Conservation (phyloP, 1,140 invertebrate genomes). For the Gryon sp. region DNA sequence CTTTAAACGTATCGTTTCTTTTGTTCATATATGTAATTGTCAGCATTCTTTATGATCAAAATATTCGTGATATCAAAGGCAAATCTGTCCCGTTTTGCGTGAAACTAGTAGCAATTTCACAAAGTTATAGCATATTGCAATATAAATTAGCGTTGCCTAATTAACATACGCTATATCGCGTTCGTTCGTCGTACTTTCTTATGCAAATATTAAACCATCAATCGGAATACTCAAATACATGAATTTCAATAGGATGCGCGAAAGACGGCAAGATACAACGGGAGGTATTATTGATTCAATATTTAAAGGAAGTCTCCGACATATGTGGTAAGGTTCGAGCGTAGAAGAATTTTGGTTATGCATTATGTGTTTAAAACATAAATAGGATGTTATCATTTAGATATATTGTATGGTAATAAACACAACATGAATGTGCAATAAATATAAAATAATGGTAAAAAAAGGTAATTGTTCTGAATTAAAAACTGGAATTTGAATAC, state of each 20-base stretch:
- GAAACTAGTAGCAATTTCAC: not conserved
- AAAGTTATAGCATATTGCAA: slow-evolving; percentile 16
- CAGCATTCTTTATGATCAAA: not conserved
- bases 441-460: no score
- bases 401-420: no score
- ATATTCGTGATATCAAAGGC: not conserved
- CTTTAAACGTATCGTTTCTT: not conserved
- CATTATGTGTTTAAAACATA: no score
- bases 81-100: not conserved
- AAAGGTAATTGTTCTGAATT: no score
- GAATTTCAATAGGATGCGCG: slow-evolving; percentile 17
- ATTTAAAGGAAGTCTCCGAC: slow-evolving; percentile 20
- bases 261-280: slow-evolving; percentile 16
- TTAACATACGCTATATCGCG: slow-evolving; percentile 35
- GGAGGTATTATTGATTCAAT: slow-evolving; percentile 21
- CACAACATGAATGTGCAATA: no score
- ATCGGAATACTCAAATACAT: slow-evolving; percentile 33
- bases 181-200: slow-evolving; percentile 22
- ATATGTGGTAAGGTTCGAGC: no score
- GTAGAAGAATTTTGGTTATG: no score
- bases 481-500: no score
- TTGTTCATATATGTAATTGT: not conserved
- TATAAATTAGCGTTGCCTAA: slow-evolving; percentile 37
- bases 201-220: slow-evolving; percentile 46
- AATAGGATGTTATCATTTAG: no score